Base-by-base conservation (phyloP, 1,140 invertebrate species). In the Glossosoma conforme region DNA sequence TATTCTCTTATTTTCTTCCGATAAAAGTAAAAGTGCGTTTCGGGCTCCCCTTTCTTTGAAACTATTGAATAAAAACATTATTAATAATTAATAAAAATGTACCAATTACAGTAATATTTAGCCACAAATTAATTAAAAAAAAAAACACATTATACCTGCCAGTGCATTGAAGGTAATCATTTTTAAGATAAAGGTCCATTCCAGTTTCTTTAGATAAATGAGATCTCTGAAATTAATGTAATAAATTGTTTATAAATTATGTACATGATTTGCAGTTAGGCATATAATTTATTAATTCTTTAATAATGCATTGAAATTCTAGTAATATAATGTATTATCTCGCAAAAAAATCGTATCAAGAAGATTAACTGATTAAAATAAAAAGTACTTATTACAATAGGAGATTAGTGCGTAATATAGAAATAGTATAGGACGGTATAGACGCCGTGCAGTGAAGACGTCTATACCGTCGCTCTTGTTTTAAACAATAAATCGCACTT, bases 1-100 rank as follows among this genome's bases (percentile, higher is more conserved):
- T 11, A 66, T 73, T 18, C 69, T 67, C 62, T 84, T 85, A 56
- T 91, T 79, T 17, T 87, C 82, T 35, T 82, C 69, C 1, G 79
- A 66, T n/a, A 97, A 65, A 64, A 85, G 81, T 19, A 91, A 61
- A 9, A 97, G 63, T 0, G 90, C 87, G 63, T 92, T 90, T 8
- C 93, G 76, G 1, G 93, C 93, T 3, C 93, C 93, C 51, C 93
- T 78, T 67, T 96, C 93, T 71, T 95, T 94, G 63, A 95, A 95
- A 70, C 90, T 93, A 62, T 51, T 66, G 65, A 43, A 42, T 18
- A 14, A 40, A 8, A 17, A 40, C 8, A 40, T 8, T 8, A 18
- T 44, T 44, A 4, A 30, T n/a, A n/a, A n/a, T n/a, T n/a, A n/a
- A n/a, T n/a, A n/a, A 22, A 35, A 45, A n/a, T 15, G 11, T 30